Evolutionary conservation across 2,797 vertebrate genomes (phyloP).

Genomic region (Spatula clypeata): DNA sequence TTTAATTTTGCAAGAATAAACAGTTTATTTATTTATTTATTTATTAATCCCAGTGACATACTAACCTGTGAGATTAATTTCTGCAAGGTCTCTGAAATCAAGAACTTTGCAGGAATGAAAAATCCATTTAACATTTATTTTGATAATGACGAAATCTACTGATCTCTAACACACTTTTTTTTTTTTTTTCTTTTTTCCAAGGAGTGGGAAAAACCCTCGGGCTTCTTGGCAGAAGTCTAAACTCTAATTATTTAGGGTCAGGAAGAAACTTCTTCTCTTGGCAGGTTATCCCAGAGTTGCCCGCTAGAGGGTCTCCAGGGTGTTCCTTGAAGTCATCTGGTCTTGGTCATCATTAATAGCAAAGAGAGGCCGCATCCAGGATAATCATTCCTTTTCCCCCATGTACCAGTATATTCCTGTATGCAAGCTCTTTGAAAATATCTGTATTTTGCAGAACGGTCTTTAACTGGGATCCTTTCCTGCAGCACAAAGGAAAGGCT

Average conservation of each 20-base stretch:
- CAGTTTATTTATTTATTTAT: not conserved
- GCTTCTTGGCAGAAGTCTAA: conserved; percentile 48
- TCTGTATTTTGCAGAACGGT: fast-evolving
- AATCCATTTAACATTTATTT: conserved; percentile 44
- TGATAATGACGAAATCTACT: conserved; percentile 39
- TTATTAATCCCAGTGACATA: not conserved
- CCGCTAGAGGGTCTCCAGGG: conserved; percentile 76
- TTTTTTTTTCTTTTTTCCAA: conserved; percentile 24
- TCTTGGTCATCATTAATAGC: conserved; percentile 64
- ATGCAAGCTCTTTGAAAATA: not conserved
- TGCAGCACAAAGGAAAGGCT: not conserved
- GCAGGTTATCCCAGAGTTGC: conserved; percentile 70
- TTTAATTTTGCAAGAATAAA: conserved; percentile 55
- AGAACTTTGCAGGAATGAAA: conserved; percentile 35
- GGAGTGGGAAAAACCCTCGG: not conserved
- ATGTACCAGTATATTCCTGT: fast-evolving
- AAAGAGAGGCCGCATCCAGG: conserved; percentile 30
- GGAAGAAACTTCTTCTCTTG: conserved; percentile 42
- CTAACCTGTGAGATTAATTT: conserved; percentile 22
- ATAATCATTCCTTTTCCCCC: conserved; percentile 36
- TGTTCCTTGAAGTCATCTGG: conserved; percentile 55
- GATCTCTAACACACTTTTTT: not conserved
- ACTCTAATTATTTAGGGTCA: conserved; percentile 57
- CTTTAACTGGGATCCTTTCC: not conserved
- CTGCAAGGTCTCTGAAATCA: not conserved